Evolutionary conservation across 2,888 invertebrate genomes (phyloP).

Genomic region (Scaptomyza flava): DNA sequence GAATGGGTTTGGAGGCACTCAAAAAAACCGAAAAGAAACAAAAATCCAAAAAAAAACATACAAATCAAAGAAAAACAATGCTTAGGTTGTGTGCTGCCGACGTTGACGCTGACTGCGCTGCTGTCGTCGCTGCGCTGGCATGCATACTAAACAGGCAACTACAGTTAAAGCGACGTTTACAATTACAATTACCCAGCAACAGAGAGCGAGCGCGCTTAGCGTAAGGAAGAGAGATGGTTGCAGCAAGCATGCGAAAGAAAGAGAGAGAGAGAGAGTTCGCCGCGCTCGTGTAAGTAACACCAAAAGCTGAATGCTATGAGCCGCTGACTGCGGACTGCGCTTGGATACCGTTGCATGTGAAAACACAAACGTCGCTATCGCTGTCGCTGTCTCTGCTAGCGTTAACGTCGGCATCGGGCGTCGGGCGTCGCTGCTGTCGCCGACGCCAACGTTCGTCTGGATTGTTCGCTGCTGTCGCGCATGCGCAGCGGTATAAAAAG

Average conservation of each 20-base stretch:
- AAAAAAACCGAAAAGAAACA: neutral
- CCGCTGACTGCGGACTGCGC: slow-evolving; percentile 24
- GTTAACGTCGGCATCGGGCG: neutral
- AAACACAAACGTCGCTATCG: slow-evolving; percentile 14
- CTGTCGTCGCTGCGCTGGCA: slow-evolving; percentile 24
- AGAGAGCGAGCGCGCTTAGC: slow-evolving; percentile 22
- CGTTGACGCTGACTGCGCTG: slow-evolving; percentile 40
- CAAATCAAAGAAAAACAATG: slow-evolving; percentile 18
- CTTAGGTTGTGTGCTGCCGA: slow-evolving; percentile 16
- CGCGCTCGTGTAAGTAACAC: slow-evolving; percentile 15
- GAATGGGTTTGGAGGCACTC: slow-evolving; percentile 43
- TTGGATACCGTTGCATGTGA: slow-evolving; percentile 62
- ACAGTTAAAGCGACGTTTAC: slow-evolving; percentile 51
- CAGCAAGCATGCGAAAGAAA: slow-evolving; percentile 7
- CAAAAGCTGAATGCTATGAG: slow-evolving; percentile 74
- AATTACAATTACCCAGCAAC: slow-evolving; percentile 47
- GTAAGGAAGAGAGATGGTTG: slow-evolving; percentile 21
- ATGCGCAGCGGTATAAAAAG: slow-evolving; percentile 85
- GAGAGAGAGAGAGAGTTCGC: neutral
- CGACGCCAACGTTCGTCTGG: slow-evolving; percentile 56
- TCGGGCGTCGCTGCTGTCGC: slow-evolving; percentile 22
- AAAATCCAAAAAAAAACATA: neutral
- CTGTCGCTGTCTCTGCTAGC: slow-evolving; percentile 4
- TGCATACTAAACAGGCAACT: slow-evolving; percentile 69
- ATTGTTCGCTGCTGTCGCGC: slow-evolving; percentile 79